Conservation (phyloP, 2,888 invertebrate genomes). For the Frankliniella intonsa region DNA sequence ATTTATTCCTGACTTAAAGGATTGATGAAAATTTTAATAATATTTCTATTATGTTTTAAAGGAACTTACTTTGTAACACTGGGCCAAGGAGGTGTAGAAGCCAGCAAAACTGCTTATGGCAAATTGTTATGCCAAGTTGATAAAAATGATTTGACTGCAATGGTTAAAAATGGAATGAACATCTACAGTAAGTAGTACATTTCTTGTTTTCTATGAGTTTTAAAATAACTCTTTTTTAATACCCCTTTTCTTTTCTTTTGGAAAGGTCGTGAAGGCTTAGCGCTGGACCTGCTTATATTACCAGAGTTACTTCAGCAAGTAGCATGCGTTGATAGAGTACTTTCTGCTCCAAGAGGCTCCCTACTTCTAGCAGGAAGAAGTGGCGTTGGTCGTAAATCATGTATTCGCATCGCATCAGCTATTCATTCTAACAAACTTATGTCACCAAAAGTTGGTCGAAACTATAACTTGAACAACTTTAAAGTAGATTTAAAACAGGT, state of each 20-base stretch:
- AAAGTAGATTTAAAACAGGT: constrained; percentile 74
- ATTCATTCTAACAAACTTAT: constrained; percentile 62
- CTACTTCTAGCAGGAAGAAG: constrained; percentile 69
- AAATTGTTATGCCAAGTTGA: constrained; percentile 28
- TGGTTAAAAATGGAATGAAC: constrained; percentile 58
- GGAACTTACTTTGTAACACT: constrained; percentile 36
- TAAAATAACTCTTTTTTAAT: not conserved
- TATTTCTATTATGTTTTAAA: constrained; percentile 29
- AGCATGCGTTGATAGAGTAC: constrained; percentile 58
- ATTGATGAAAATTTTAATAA: not conserved
- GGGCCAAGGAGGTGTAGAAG: constrained; percentile 43
- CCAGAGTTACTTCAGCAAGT: constrained; percentile 63
- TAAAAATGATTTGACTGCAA: constrained; percentile 53
- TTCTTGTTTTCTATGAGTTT: not conserved
- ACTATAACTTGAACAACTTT: constrained; percentile 62
- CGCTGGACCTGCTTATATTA: constrained; percentile 52
- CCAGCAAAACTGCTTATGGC: constrained; percentile 44
- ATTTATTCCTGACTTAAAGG: not conserved
- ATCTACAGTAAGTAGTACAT: constrained; percentile 56
- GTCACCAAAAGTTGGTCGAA: constrained; percentile 51
- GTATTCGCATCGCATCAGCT: constrained; percentile 67
- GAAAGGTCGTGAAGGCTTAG: constrained; percentile 29
- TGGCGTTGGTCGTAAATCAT: constrained; percentile 76
- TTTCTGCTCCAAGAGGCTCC: constrained; percentile 59
- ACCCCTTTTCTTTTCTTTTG: constrained; percentile 16